Evolutionary conservation across 2,888 invertebrate species (phyloP).

Genomic region (Pseudoips prasinana): DNA sequence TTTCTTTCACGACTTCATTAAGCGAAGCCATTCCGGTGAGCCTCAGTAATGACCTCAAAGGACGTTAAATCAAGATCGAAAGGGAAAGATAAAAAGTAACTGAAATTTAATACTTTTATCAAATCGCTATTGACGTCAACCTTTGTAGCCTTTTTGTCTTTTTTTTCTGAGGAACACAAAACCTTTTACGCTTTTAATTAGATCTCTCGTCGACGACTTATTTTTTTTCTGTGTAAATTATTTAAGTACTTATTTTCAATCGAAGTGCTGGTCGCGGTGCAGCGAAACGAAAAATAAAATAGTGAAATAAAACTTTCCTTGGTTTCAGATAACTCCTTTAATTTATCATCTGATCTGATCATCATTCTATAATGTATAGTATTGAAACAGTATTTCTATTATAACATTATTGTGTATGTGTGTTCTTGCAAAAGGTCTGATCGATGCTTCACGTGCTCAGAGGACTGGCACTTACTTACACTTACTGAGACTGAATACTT

Average conservation of each 20-base stretch:
- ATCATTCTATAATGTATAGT: no score
- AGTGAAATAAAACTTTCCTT: no score
- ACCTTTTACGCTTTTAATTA: slow-evolving; percentile 45
- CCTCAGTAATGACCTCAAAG: slow-evolving; percentile 78
- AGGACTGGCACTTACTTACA: no score
- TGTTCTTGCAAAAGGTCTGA: no score
- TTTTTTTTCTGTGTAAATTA: slow-evolving; percentile 28
- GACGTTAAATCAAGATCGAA: slow-evolving; percentile 79
- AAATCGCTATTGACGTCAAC: slow-evolving; percentile 60
- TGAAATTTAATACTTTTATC: slow-evolving; percentile 73
- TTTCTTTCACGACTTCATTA: slow-evolving; percentile 80
- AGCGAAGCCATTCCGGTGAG: slow-evolving; percentile 76
- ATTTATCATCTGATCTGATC: no score
- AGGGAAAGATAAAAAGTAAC: slow-evolving; percentile 71
- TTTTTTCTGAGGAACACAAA: slow-evolving; percentile 37
- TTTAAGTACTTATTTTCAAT: slow-evolving; percentile 27
- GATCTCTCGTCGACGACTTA: slow-evolving; percentile 32
- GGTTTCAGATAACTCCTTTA: no score
- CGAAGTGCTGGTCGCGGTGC: slow-evolving; percentile 2
- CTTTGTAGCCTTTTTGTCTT: slow-evolving; percentile 52
- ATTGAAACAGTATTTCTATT: no score
- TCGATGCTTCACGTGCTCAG: no score
- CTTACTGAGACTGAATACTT: no score
- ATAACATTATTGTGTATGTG: no score
- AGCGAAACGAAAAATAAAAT: no score